Conservation (phyloP, 2,797 vertebrate species). For the Synanceia verrucosa region DNA sequence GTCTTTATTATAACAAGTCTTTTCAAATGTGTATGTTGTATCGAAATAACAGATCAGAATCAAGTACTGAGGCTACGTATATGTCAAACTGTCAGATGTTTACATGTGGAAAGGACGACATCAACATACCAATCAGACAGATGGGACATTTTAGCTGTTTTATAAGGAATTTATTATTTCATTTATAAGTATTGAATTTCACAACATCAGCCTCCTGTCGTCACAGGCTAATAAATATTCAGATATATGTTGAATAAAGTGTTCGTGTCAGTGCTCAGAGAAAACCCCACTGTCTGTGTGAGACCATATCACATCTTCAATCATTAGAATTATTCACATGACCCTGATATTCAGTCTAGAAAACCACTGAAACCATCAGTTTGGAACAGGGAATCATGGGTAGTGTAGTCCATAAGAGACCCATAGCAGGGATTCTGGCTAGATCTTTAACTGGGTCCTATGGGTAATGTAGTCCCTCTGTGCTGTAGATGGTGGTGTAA, state of each 20-base stretch:
- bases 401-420: constrained; percentile 11
- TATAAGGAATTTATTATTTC: too few relatives aligned
- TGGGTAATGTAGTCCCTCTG: constrained; percentile 32
- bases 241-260: background rate
- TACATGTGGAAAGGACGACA: too few relatives aligned
- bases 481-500: background rate
- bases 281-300: background rate
- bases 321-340: constrained; percentile 39
- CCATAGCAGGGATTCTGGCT: background rate
- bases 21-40: too few relatives aligned
- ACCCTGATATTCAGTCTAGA: constrained; percentile 48
- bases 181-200: too few relatives aligned
- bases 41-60: too few relatives aligned
- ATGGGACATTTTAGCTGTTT: background rate
- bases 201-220: too few relatives aligned
- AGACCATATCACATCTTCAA: constrained; percentile 30
- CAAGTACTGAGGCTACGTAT: too few relatives aligned
- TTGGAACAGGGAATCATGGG: constrained; percentile 22
- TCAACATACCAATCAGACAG: background rate
- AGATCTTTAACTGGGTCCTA: background rate
- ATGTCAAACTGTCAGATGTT: too few relatives aligned
- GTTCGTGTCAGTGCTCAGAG: constrained; percentile 29
- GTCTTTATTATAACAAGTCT: too few relatives aligned
- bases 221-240: constrained; percentile 25
- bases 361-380: constrained; percentile 10